Evolutionary conservation across 2,888 invertebrate genomes (phyloP).

Genomic region (Drosophila hamatofila): DNA sequence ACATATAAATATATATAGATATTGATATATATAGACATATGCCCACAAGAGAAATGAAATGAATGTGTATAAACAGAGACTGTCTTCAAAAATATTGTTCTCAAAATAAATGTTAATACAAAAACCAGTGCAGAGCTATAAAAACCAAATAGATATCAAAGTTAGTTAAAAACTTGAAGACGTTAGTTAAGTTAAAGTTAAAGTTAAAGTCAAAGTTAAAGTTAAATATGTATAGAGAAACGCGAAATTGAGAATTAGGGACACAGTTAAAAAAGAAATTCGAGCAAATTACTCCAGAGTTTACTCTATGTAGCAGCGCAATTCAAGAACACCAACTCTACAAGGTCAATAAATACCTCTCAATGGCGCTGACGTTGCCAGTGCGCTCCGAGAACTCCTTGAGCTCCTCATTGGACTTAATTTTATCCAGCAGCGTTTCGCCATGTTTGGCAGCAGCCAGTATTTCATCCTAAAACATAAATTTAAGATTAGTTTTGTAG

Average conservation of each 20-base stretch:
- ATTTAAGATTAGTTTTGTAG: not conserved
- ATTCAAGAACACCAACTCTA: constrained; percentile 52
- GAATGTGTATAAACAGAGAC: constrained; percentile 27
- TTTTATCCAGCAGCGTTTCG: constrained; percentile 92
- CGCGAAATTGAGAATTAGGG: constrained; percentile 14
- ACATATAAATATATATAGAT: not conserved
- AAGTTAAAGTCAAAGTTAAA: constrained; percentile 46
- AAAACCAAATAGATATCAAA: constrained; percentile 58
- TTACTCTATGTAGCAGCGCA: constrained; percentile 40
- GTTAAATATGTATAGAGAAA: constrained; percentile 22
- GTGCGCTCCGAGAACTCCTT: constrained; percentile 89
- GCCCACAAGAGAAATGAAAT: constrained; percentile 36
- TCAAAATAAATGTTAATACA: constrained; percentile 61
- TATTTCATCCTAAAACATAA: constrained; percentile 89
- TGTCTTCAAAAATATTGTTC: constrained; percentile 35
- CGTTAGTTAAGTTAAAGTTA: constrained; percentile 32
- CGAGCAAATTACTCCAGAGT: constrained; percentile 41
- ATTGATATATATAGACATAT: not conserved
- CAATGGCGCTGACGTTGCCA: constrained; percentile 96
- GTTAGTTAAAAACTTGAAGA: constrained; percentile 46
- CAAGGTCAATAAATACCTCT: constrained; percentile 88
- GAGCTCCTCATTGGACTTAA: constrained; percentile 87
- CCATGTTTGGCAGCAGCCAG: constrained; percentile 95
- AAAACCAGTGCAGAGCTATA: constrained; percentile 86
- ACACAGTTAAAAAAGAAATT: constrained; percentile 22